These are phyloP conservation scores for Campylorhamphus procurvoides DNA, from an alignment of 2,113 vertebrate genomes.

Conservation along the genomic window DNA sequence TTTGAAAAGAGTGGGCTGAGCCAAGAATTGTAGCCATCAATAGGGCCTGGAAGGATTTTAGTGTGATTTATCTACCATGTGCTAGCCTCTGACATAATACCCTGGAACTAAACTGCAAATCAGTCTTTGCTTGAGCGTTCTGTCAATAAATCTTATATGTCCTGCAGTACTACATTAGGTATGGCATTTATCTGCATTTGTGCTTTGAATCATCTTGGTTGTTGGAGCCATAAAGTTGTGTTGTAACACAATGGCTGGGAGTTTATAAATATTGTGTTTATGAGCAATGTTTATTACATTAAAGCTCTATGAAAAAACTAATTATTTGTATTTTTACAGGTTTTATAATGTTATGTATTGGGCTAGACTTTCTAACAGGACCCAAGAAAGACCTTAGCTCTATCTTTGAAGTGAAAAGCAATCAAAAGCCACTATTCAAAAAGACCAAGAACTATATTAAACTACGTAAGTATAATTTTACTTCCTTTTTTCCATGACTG, in stretches of 20 bases:
- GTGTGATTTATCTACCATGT: not conserved
- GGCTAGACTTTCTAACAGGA: slow-evolving; percentile 48
- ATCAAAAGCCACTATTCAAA: slow-evolving; percentile 60
- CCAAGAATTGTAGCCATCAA: not conserved
- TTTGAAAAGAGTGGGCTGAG: not conserved
- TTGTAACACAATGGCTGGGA: not conserved
- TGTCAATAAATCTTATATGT: not conserved
- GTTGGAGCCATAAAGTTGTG: not conserved
- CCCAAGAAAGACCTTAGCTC: slow-evolving; percentile 59
- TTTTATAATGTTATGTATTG: slow-evolving; percentile 68
- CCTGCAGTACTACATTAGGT: not conserved
- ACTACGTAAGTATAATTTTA: slow-evolving; percentile 70
- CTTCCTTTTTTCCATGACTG: not conserved
- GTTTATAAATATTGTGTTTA: not conserved
- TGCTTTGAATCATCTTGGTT: not conserved
- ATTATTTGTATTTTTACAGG: slow-evolving; percentile 58
- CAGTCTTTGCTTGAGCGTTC: not conserved
- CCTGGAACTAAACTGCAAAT: not conserved
- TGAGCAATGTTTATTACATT: not conserved
- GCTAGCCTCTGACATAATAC: not conserved
- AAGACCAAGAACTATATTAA: slow-evolving; percentile 65
- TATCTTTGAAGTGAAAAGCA: slow-evolving; percentile 67
- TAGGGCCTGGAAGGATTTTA: not conserved
- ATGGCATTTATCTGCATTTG: not conserved
- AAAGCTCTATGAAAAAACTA: not conserved